Conservation (phyloP, 2,113 vertebrate species). For the Labeo catla region DNA sequence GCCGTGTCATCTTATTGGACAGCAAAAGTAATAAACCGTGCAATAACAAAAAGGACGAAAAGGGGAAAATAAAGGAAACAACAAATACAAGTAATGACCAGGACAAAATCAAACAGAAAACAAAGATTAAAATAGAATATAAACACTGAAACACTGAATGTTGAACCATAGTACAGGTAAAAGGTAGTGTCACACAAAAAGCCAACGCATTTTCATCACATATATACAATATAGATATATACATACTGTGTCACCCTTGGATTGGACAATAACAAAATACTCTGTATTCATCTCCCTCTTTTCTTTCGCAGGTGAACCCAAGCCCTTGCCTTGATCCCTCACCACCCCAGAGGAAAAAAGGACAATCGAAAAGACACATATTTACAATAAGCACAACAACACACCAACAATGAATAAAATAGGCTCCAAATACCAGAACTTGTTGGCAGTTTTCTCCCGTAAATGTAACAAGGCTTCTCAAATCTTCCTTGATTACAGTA, state of each 20-base stretch:
- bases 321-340: constrained; percentile 71
- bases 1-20: constrained; percentile 85
- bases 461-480: constrained; percentile 72
- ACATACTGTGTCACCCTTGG: constrained; percentile 87
- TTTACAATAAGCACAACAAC: constrained; percentile 90
- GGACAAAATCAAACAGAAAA: constrained; percentile 68
- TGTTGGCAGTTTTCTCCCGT: constrained; percentile 80
- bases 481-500: constrained; percentile 63
- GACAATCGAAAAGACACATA: constrained; percentile 87
- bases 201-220: constrained; percentile 90
- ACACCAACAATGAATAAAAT: constrained; percentile 88
- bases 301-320: constrained; percentile 73
- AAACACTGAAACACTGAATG: constrained; percentile 96
- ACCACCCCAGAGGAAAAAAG: constrained; percentile 77
- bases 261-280: constrained; percentile 95
- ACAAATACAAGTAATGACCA: constrained; percentile 77
- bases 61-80: constrained; percentile 73
- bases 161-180: constrained; percentile 90
- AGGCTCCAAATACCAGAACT: constrained; percentile 80
- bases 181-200: constrained; percentile 92
- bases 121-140: constrained; percentile 83
- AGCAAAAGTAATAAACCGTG: constrained; percentile 94
- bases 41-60: constrained; percentile 84
- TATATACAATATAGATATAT: constrained; percentile 98
- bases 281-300: constrained; percentile 81